A percentile compares a stretch with the other conserved stretches of the same genome.
phyloP scores from a whole-genome alignment of 53 echinoderm and acorn worm species.

The Hippasteria phrygiana region DNA sequence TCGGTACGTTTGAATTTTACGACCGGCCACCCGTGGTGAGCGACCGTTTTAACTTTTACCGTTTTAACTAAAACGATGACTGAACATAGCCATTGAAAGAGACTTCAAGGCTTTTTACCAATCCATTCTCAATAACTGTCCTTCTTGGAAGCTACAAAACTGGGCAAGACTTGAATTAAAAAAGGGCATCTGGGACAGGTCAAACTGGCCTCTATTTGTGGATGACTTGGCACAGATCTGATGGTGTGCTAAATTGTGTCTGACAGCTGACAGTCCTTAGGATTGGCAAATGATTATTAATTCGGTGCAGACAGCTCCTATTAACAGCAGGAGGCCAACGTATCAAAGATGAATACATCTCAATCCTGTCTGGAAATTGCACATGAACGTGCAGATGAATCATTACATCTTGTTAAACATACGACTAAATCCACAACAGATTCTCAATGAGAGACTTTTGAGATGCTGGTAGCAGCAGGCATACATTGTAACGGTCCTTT shows the following conservation, averaged over 20 bases:
- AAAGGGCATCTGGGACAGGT: background rate
- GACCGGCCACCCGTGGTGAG: too few species aligned
- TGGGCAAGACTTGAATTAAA: background rate
- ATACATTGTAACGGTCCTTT: background rate
- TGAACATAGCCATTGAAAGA: too few species aligned
- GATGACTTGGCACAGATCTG: constrained; percentile 21
- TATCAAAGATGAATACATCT: too few species aligned
- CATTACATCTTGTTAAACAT: background rate
- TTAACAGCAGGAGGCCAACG: background rate
- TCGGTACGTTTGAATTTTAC: too few species aligned
- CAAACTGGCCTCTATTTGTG: background rate
- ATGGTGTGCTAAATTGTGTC: background rate
- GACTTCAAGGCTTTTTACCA: too few species aligned
- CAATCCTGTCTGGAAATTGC: too few species aligned
- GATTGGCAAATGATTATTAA: background rate
- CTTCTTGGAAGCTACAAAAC: background rate
- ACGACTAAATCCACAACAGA: background rate
- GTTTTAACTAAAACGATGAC: too few species aligned
- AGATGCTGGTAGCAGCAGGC: background rate
- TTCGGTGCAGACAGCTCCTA: background rate
- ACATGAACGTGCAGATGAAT: background rate
- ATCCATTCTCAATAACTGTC: too few species aligned
- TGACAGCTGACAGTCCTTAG: background rate
- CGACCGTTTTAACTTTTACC: too few species aligned
- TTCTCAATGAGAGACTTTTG: background rate